Base-by-base conservation (phyloP, 2,888 invertebrate genomes). In the Actias luna region DNA sequence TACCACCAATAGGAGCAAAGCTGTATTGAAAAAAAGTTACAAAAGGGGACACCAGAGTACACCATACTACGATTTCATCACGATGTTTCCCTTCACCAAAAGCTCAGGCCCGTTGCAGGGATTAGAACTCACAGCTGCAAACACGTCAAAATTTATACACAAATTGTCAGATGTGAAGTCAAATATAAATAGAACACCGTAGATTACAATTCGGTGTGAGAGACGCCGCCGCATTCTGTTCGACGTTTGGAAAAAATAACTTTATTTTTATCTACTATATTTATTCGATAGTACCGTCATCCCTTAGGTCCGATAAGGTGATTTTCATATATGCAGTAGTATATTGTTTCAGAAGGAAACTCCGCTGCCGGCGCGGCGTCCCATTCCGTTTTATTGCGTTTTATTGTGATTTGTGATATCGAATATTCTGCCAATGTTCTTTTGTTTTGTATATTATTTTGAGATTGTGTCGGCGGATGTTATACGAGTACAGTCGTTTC, bases 261-360 rank as follows among this genome's bases (percentile, higher is more conserved):
- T 87, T 87, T 86, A 84, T 86, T 89, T 88, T 89, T 90, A 89
- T 90, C 86, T 79, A 29, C 78, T 75, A 75, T 88, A 87, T 90
- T 87, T 89, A 89, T 89, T 85, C 77, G 80, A 76, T 74, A 77
- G 77, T 76, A 73, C 69, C 71, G 75, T 74, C 75, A 76, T 79
- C 78, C 76, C 76, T 76, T 70, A 65, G 69, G 72, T 69, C 76
- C 75, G 89, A 87, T 89, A 89, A 85, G 83, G 78, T 81, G 83
- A 80, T 84, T 74, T 74, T 71, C 77, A 76, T 76, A 70, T 78
- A 84, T 83, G 80, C 69, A 66, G 36, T n/a, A n/a, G n/a, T 75
- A 71, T 82, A 85, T 84, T 82, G 83, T 80, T 77, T 68, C 69
- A 70, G 67, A 64, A 69, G 69, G 68, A 69, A 67, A 67, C 80